Evolutionary conservation across 2,113 vertebrate species (phyloP).

Genomic region (Bostrychus sinensis): DNA sequence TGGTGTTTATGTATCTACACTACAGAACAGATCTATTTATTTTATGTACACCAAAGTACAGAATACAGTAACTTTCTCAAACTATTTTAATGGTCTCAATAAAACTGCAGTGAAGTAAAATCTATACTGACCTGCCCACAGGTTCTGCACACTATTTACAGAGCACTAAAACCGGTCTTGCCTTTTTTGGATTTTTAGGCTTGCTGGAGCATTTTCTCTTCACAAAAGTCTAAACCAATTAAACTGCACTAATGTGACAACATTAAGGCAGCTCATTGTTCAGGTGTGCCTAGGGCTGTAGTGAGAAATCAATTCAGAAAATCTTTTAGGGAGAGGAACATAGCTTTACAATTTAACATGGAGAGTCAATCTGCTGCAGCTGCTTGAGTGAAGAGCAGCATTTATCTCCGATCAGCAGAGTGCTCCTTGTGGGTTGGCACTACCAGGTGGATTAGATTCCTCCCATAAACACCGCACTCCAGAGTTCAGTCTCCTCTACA

Average conservation of each 20-base stretch:
- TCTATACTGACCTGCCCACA: not conserved
- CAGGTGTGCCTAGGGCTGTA: not conserved
- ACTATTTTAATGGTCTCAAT: too few relatives aligned
- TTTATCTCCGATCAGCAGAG: conserved; percentile 7
- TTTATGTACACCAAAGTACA: too few relatives aligned
- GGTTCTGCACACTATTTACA: not conserved
- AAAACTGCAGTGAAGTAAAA: too few relatives aligned
- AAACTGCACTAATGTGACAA: not conserved
- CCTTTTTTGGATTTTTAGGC: not conserved
- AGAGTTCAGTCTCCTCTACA: not conserved
- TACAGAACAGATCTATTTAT: too few relatives aligned
- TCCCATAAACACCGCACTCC: conserved; percentile 11
- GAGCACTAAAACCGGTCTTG: too few relatives aligned
- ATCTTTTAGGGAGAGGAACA: conserved; percentile 4
- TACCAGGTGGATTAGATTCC: conserved; percentile 12
- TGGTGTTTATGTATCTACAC: too few relatives aligned
- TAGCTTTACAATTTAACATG: not conserved
- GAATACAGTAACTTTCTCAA: too few relatives aligned
- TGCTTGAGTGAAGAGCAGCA: conserved; percentile 2
- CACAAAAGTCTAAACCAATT: conserved; percentile 8
- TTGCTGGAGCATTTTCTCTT: conserved; percentile 3
- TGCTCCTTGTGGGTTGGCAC: conserved; percentile 6
- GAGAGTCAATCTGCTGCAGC: not conserved
- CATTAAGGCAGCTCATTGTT: conserved; percentile 6
- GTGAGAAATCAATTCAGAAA: conserved; percentile 5